Percentiles rank a stretch among this genome's conserved stretches.
Conservation (phyloP, 2,888 invertebrate genomes). For the Zygaena filipendulae region DNA sequence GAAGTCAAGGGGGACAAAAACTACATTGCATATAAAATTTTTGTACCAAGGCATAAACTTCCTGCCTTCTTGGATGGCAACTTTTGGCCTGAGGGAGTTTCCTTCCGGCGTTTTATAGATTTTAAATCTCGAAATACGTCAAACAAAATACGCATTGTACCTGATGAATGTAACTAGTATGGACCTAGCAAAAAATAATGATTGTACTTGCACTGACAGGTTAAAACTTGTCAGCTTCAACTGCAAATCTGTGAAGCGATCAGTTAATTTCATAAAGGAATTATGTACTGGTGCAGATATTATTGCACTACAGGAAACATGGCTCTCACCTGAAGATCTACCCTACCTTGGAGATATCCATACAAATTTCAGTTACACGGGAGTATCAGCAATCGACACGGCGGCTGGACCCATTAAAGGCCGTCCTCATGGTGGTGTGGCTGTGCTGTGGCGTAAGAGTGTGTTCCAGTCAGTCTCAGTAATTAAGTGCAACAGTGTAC, state of each 20-base stretch:
- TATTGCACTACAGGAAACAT: conserved; percentile 11
- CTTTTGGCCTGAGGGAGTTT: conserved; percentile 19
- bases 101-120: conserved; percentile 15
- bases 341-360: conserved; percentile 3
- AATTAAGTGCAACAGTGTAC: conserved; percentile 5
- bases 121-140: conserved; percentile 4
- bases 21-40: conserved; percentile 17
- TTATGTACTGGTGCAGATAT: conserved; percentile 4
- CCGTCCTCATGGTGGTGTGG: conserved; percentile 9
- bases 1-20: conserved; percentile 13
- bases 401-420: conserved; percentile 5
- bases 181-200: background rate
- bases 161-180: background rate
- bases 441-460: conserved; percentile 10
- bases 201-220: too few species aligned
- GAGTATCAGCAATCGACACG: conserved; percentile 8
- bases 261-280: conserved; percentile 5
- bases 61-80: conserved; percentile 12
- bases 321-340: conserved; percentile 8
- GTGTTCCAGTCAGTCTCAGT: conserved; percentile 5
- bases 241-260: conserved; percentile 10
- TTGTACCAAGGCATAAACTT: conserved; percentile 15
- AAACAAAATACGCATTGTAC: background rate
- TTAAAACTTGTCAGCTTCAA: conserved; percentile 10
- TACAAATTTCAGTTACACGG: conserved; percentile 2